These are phyloP conservation scores for Coregonus clupeaformis DNA, from an alignment of 2,113 vertebrate genomes.

Conservation along the genomic window DNA sequence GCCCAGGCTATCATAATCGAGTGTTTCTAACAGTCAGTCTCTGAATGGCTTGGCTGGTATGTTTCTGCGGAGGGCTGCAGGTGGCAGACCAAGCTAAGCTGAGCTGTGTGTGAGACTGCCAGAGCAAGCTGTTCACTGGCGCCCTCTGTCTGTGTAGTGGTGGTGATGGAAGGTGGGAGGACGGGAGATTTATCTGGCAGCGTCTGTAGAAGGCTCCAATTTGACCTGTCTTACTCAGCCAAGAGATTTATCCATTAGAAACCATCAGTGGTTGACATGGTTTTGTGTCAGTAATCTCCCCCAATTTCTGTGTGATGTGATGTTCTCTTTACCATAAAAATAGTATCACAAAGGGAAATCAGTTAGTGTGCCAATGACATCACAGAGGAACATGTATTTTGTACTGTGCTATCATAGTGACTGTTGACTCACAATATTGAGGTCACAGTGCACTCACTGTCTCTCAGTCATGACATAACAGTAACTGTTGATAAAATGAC, in stretches of 20 bases:
- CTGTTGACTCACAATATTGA: background rate
- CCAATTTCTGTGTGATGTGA: too few relatives aligned
- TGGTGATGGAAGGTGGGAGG: conserved; percentile 4
- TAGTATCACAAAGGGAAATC: background rate
- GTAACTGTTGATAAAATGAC: background rate
- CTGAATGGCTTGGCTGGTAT: background rate
- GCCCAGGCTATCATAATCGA: too few relatives aligned
- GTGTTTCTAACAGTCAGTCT: too few relatives aligned
- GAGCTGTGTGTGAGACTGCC: conserved; percentile 18
- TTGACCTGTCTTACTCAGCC: background rate
- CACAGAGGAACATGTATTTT: background rate
- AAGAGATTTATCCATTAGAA: too few relatives aligned
- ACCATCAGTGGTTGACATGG: too few relatives aligned
- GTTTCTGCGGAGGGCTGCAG: background rate
- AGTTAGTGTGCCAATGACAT: background rate
- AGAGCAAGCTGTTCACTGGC: conserved; percentile 26
- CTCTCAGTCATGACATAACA: background rate
- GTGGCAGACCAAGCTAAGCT: conserved; percentile 19
- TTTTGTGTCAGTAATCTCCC: too few relatives aligned
- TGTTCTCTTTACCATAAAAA: too few relatives aligned
- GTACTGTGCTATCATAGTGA: background rate
- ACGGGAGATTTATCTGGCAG: background rate
- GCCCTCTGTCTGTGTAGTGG: conserved; percentile 44
- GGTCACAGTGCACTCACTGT: background rate
- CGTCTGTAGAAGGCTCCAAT: background rate